Percentiles rank a stretch among this genome's conserved stretches.
Conservation (phyloP, 2,797 vertebrate genomes). For the Eidolon dupreanum region DNA sequence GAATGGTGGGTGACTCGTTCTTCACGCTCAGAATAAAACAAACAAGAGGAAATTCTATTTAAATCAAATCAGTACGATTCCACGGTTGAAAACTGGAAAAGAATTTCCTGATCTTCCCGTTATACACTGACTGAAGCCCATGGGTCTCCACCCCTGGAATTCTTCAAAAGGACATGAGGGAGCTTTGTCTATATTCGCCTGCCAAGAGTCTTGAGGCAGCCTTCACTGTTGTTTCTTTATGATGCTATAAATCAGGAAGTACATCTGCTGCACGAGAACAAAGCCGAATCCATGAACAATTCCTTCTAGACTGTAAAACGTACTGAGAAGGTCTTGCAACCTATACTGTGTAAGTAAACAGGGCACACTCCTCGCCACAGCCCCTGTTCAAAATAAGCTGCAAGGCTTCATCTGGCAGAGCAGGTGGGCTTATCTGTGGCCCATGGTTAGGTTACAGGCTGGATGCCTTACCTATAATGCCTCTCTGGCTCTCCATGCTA, state of each 20-base stretch:
- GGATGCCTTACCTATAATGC: background rate
- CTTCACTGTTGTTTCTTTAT: background rate
- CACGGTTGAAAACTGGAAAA: constrained; percentile 21
- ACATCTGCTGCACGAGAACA: background rate
- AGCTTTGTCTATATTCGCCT: background rate
- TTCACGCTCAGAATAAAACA: constrained; percentile 50
- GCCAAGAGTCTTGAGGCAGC: background rate
- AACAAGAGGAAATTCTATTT: constrained; percentile 56
- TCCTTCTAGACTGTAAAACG: background rate
- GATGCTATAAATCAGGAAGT: constrained; percentile 34
- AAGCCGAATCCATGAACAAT: background rate
- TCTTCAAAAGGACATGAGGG: constrained; percentile 4
- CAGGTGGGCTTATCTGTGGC: background rate
- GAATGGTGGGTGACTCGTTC: constrained; percentile 22
- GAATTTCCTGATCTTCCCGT: constrained; percentile 39
- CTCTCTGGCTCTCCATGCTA: background rate
- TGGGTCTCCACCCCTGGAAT: background rate
- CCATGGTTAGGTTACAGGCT: fast-evolving
- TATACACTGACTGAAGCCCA: background rate
- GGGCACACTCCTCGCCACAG: background rate
- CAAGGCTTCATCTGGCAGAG: background rate
- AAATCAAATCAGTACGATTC: constrained; percentile 47
- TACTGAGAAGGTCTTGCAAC: background rate
- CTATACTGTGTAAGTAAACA: background rate
- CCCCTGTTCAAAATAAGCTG: background rate